phyloP scores from a whole-genome alignment of 1,140 invertebrate species.

The Glossosoma conforme region DNA sequence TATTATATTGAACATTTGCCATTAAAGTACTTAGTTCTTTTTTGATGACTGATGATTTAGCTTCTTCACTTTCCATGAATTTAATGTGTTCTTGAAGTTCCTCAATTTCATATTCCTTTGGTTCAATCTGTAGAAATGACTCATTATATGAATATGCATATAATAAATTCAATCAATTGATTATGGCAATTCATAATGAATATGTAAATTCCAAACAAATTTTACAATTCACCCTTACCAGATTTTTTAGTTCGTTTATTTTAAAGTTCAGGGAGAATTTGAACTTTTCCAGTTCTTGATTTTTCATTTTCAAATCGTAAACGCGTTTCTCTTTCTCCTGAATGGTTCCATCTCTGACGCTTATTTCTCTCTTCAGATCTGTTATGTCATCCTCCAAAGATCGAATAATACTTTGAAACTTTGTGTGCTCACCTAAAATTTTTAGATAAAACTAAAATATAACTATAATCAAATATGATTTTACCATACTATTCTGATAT shows the following conservation, averaged over 20 bases:
- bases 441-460: slow-evolving; percentile 4
- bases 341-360: slow-evolving; percentile 74
- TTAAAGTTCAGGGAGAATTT: slow-evolving; percentile 88
- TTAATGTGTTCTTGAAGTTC: slow-evolving; percentile 64
- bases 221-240: slow-evolving; percentile 37
- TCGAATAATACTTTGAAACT: slow-evolving; percentile 62
- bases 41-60: slow-evolving; percentile 34
- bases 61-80: slow-evolving; percentile 53
- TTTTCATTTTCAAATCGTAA: slow-evolving; percentile 75
- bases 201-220: background rate
- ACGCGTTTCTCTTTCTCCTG: slow-evolving; percentile 82
- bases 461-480: too few relatives aligned
- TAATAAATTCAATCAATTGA: too few relatives aligned
- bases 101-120: slow-evolving; percentile 60
- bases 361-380: slow-evolving; percentile 71
- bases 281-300: slow-evolving; percentile 85
- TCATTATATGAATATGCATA: slow-evolving; percentile 2
- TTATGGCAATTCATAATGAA: too few relatives aligned
- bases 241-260: slow-evolving; percentile 76
- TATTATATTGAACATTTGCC: background rate
- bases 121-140: slow-evolving; percentile 53
- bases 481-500: too few relatives aligned
- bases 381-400: slow-evolving; percentile 69
- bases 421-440: slow-evolving; percentile 58
- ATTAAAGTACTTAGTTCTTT: background rate